Conservation (phyloP, 2,113 vertebrate genomes). For the Benitochromis conjunctus region DNA sequence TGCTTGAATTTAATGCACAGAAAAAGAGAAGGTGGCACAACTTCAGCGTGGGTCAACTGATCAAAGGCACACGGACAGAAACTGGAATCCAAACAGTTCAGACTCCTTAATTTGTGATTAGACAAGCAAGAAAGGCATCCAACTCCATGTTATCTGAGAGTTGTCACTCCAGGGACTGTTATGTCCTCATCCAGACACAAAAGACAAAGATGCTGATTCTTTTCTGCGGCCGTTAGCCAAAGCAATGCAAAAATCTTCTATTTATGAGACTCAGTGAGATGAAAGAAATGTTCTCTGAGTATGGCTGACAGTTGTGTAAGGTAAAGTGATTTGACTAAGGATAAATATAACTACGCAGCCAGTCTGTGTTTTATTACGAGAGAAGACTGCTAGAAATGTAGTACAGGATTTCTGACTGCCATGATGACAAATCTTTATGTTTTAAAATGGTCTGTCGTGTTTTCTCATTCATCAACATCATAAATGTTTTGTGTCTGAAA, state of each 20-base stretch:
- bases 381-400: not conserved
- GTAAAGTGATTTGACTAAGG: not conserved
- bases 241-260: not conserved
- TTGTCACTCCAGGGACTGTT: not conserved
- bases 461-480: constrained; percentile 24
- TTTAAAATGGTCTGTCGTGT: constrained; percentile 17
- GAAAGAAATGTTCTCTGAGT: not conserved
- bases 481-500: constrained; percentile 31
- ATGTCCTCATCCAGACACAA: not conserved
- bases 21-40: not conserved
- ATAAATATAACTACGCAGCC: not conserved
- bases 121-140: constrained; percentile 16
- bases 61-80: not conserved
- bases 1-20: not conserved
- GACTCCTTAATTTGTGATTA: constrained; percentile 54
- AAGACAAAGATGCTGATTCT: not conserved
- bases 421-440: not conserved
- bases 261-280: not conserved
- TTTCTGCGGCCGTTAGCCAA: not conserved
- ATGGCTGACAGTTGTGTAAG: not conserved
- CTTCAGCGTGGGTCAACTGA: not conserved
- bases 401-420: not conserved
- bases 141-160: not conserved
- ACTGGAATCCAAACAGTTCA: constrained; percentile 27
- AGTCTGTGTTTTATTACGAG: not conserved